Base-by-base conservation (phyloP, 2,797 vertebrate species). In the Nyctibius grandis region DNA sequence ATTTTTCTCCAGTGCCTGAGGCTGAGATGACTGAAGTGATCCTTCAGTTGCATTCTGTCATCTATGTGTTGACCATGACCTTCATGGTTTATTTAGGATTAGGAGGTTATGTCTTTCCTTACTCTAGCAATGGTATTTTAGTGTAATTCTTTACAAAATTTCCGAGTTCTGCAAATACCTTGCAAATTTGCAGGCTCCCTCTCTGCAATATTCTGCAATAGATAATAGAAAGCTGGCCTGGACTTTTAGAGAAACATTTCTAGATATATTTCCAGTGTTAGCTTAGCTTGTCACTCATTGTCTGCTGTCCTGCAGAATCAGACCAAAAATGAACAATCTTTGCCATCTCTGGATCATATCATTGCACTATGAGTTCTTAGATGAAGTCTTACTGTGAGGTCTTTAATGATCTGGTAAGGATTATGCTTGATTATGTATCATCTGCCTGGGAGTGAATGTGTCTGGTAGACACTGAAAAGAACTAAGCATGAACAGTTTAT, bases 51-150 rank as follows among this genome's bases (percentile, higher is more conserved):
- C 79, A 96, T 96, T 96, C 92, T 95, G 93, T 97, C 92, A 97
- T 87, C 69, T 91, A 23, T 91, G 74, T 70, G 94, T 89, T 97
- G 82, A 92, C 88, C 92, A 89, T 47, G 90, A 95, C 89, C 95
- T 96, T 97, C 95, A 96, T 93, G 92, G 86, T 95, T 96, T 92
- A 96, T 95, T 95, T 95, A 95, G 95, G 54, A 91, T 85, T 84
- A 86, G 63, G 69, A 95, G 34, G 69, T 94, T 95, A 94, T 92
- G 54, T 36, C 72, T 89, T 75, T 73, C 57, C 63, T 91, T 84
- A 54, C 36, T 94, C 72, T 63, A 80, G 87, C 36, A 88, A 77
- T 23, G 11, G 38, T 72, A 85, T 91, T 95, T 91, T 80, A 72
- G 48, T 0, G 5, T 53, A 89, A 72, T 59, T 48, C 45, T 93